Conservation (phyloP, 2,888 invertebrate species). For the Thymelicus lineola region DNA sequence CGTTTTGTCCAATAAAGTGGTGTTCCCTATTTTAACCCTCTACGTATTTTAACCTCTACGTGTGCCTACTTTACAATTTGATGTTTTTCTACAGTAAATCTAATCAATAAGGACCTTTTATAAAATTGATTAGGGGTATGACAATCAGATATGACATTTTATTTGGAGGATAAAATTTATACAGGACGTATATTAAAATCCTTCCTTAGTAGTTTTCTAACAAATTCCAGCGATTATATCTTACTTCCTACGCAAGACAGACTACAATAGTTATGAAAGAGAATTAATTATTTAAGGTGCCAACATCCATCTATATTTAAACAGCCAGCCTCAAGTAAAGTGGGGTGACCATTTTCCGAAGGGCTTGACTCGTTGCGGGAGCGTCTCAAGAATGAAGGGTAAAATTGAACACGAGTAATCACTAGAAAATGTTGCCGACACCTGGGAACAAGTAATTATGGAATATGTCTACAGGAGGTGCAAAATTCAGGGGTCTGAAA, state of each 20-base stretch:
- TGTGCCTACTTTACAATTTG: background rate
- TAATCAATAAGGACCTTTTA: background rate
- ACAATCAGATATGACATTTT: no score
- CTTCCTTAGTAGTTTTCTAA: background rate
- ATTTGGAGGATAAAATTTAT: no score
- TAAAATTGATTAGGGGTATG: background rate
- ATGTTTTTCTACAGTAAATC: background rate
- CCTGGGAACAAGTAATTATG: conserved; percentile 32
- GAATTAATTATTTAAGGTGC: conserved; percentile 22
- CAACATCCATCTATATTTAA: conserved; percentile 25
- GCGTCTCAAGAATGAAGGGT: conserved; percentile 29
- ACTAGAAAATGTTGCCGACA: conserved; percentile 33
- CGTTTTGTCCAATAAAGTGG: conserved; percentile 71
- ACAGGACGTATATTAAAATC: no score
- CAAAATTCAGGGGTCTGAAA: conserved; percentile 23
- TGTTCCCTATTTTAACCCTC: conserved; percentile 12
- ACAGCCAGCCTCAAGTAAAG: conserved; percentile 13
- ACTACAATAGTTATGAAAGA: conserved; percentile 1
- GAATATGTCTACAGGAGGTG: conserved; percentile 8
- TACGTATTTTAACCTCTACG: background rate
- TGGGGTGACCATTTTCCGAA: conserved; percentile 40
- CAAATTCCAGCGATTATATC: background rate
- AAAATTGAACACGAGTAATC: conserved; percentile 26
- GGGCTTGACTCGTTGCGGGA: background rate
- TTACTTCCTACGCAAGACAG: no score